Base-by-base conservation (phyloP, 2,797 vertebrate species). In the Macroramphosus scolopax region DNA sequence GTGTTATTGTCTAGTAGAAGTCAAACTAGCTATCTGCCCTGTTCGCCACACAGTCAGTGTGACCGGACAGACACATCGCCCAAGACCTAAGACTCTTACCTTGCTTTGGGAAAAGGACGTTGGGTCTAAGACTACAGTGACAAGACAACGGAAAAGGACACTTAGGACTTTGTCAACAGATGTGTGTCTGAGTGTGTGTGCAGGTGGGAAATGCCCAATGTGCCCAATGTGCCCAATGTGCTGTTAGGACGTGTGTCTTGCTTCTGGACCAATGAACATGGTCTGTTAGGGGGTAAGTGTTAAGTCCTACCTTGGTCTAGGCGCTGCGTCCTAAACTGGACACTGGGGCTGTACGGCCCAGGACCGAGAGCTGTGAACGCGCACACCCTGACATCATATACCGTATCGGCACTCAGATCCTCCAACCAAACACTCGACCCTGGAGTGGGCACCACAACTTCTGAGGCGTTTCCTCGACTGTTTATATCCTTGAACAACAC, bases 381-480 rank as follows among this genome's bases (percentile, higher is more conserved):
- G 80, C 95, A 91, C 89, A 98, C 92, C 92, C 94, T 95, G 88
- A 96, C 92, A 87, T 97, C 94, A 35, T 97, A 98, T 77, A 94
- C 94, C 63, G 93, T 95, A 86, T 97, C 95, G 66, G 94, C 87
- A 87, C 88, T 92, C 88, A 98, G 90, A 83, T 91, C 92, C 72
- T 90, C 91, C 81, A 98, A 89, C 83, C 91, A 89, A 84, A 94
- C 79, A 59, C 88, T 88, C 12, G 88, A 90, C 61, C 90, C 89
- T 24, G 91, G 89, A 68, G 93, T 70, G 51, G 85, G 75, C 86
- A 94, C 89, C 49, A 87, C 82, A 44, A 92, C 86, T 82, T 96
- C 94, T 34, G 92, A 78, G 71, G 92, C 93, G 3, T 93, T 92
- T 52, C 93, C 91, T 45, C 92, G 89, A 74, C 90, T 88, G 86